A percentile compares a stretch with the other conserved stretches of the same genome.
These are phyloP conservation scores for Mormyrus lacerda DNA, from an alignment of 2,113 vertebrate species.

Conservation along the genomic window DNA sequence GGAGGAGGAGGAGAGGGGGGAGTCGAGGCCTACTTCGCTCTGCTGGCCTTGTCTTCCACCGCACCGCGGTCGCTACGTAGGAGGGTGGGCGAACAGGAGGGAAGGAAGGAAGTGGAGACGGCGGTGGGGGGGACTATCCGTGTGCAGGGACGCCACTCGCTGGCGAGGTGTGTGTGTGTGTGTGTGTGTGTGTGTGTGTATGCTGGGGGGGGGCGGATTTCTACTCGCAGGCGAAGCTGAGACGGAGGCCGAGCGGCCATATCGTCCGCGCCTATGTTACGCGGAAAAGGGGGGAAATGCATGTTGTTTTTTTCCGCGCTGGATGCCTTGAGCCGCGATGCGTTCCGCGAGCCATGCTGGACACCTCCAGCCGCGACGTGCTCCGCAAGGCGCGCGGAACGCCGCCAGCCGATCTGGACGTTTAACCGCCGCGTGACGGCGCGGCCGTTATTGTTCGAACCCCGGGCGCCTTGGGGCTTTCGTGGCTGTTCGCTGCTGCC, in stretches of 20 bases:
- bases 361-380: conserved; percentile 38
- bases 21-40: conserved; percentile 58
- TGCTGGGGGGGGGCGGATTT: not conserved
- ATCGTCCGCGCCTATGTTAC: conserved; percentile 28
- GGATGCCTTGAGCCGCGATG: conserved; percentile 43
- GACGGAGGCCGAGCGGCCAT: conserved; percentile 37
- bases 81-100: conserved; percentile 51
- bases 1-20: conserved; percentile 15
- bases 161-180: conserved; percentile 23
- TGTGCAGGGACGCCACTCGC: conserved; percentile 37
- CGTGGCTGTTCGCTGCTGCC: not conserved
- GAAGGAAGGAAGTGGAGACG: conserved; percentile 45
- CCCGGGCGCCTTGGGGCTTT: not conserved
- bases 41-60: conserved; percentile 58
- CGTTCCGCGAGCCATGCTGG: not conserved
- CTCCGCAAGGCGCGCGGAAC: not conserved
- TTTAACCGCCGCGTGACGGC: conserved; percentile 24
- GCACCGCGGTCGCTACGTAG: conserved; percentile 55
- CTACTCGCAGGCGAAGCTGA: conserved; percentile 27
- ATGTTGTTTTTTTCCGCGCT: conserved; percentile 32
- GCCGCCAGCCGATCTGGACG: conserved; percentile 47
- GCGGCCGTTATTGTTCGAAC: conserved; percentile 27
- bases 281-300: not conserved
- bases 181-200: not conserved
- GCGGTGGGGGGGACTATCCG: conserved; percentile 37